Base-by-base conservation (phyloP, 2,888 invertebrate genomes). In the Ernsta delagoae region DNA sequence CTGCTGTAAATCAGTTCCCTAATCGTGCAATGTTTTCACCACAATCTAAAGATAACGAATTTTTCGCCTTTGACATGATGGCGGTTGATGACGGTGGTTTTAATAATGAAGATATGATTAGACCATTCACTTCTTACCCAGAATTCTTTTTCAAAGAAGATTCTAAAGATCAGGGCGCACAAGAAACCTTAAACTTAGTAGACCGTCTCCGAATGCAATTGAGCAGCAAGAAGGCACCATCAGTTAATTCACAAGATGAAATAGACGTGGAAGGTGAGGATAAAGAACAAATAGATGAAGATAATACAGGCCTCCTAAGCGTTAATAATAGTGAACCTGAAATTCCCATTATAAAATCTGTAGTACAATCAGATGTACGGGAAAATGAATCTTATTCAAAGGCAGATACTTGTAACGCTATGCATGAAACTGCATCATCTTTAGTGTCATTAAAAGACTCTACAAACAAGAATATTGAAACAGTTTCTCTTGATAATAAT, bases 121-220 rank as follows among this genome's bases (percentile, higher is more conserved):
- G 95, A 78, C 95, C 96, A 0, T 96, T 96, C 82, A 94, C 95
- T 5, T 95, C 96, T 70, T 95, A 94, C 74, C 95, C 95, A 57
- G 95, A 96, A 73, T 94, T 95, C 79, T 89, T 96, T 73, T 96
- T 96, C 79, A 96, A 96, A 80, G 96, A 96, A 80, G 97, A 97
- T 81, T 95, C 96, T 3, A 96, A 96, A 81, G 98, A 98, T 83
- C 94, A 93, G 77, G 96, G 96, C 76, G 96, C 97, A 0, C 94
- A 97, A 72, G 98, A 97, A 83, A 98, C 98, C 0, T 90, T 97
- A 71, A 96, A 97, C 88, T 92, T 98, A 39, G 97, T 98, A 4
- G 97, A 98, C 80, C 97, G 98, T 80, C 89, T 98, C 16, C 94
- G 98, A 61, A 95, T 96, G 94, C 96, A 96, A 79, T 91, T 96